Evolutionary conservation across 1,140 invertebrate genomes (phyloP).

Genomic region (Brachionus rubens): DNA sequence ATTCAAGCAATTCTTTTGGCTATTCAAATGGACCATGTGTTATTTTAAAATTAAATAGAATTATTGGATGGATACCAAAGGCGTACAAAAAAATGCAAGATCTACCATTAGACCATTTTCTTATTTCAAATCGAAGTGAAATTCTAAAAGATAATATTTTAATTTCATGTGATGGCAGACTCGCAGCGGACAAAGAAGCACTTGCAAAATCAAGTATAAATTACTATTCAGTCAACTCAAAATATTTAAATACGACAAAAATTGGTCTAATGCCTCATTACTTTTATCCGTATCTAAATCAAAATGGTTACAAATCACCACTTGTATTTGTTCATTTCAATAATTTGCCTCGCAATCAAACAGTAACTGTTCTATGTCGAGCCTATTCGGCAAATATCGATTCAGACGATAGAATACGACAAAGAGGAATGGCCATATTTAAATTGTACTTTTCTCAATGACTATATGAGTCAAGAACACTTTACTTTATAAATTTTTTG

Average conservation of each 20-base stretch:
- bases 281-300: slow-evolving; percentile 75
- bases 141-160: neutral
- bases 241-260: neutral
- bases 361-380: slow-evolving; percentile 10
- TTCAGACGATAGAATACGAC: neutral
- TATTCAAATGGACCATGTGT: slow-evolving; percentile 24
- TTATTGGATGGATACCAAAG: slow-evolving; percentile 6
- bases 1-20: neutral
- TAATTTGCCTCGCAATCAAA: slow-evolving; percentile 59
- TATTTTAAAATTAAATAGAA: slow-evolving; percentile 31
- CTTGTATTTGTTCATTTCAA: slow-evolving; percentile 79
- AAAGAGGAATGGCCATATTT: slow-evolving; percentile 27
- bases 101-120: neutral
- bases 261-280: slow-evolving; percentile 65
- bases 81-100: slow-evolving; percentile 6
- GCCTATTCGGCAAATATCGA: slow-evolving; percentile 31
- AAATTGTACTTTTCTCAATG: slow-evolving; percentile 54
- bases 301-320: slow-evolving; percentile 78
- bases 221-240: slow-evolving; percentile 25
- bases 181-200: slow-evolving; percentile 5
- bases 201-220: neutral
- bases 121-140: neutral
- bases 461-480: no score
- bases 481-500: no score
- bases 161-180: slow-evolving; percentile 3